phyloP scores from a whole-genome alignment of 2,797 vertebrate genomes.

The Triplophysa bombifrons region DNA sequence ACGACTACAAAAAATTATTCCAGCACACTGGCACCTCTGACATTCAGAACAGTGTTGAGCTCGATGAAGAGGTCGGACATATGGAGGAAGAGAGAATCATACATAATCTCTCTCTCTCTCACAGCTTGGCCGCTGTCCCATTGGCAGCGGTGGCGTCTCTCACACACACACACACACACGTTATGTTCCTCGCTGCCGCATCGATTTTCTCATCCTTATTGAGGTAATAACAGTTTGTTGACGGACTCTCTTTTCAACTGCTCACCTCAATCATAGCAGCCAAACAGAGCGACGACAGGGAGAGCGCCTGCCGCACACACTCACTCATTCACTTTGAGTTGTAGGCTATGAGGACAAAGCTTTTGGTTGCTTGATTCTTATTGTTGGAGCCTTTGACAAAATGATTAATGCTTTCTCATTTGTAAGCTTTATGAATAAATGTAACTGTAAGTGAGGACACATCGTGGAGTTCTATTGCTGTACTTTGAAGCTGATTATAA shows the following conservation, averaged over 20 bases:
- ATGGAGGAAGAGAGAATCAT: slow-evolving; percentile 48
- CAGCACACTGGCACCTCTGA: slow-evolving; percentile 49
- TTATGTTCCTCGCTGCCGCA: slow-evolving; percentile 79
- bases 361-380: too few species aligned
- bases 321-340: not conserved
- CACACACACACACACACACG: slow-evolving; percentile 20
- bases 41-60: slow-evolving; percentile 58
- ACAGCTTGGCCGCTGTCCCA: slow-evolving; percentile 47
- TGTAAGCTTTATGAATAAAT: too few species aligned
- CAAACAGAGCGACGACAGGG: slow-evolving; percentile 6
- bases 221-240: slow-evolving; percentile 80
- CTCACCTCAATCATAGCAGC: slow-evolving; percentile 60
- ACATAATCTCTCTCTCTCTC: slow-evolving; percentile 31
- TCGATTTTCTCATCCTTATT: slow-evolving; percentile 78
- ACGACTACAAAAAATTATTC: slow-evolving; percentile 41
- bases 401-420: too few species aligned
- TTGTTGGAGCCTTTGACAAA: too few species aligned
- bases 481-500: too few species aligned
- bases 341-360: not conserved
- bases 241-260: slow-evolving; percentile 72
- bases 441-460: not conserved
- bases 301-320: not conserved
- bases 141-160: slow-evolving; percentile 23
- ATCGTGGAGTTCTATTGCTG: not conserved
- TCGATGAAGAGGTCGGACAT: slow-evolving; percentile 63